These are phyloP conservation scores for Serranochromis macrocephalus DNA, from an alignment of 2,113 vertebrate genomes.

Conservation along the genomic window DNA sequence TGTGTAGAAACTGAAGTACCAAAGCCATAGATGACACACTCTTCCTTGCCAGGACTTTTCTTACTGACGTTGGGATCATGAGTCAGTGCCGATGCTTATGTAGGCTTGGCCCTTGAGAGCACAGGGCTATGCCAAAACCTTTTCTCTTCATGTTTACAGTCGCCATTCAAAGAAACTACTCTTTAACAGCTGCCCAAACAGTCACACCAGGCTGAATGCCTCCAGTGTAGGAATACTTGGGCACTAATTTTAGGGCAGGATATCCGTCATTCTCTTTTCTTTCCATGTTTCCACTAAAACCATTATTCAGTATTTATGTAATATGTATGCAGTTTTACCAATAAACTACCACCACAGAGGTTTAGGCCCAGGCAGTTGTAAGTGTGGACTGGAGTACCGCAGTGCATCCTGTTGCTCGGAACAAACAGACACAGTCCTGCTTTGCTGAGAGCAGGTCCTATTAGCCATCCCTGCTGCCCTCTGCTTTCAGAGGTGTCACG, in stretches of 20 bases:
- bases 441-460: neutral
- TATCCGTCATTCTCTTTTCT: conserved; percentile 55
- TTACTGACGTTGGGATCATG: conserved; percentile 37
- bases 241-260: conserved; percentile 54
- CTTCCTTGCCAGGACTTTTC: conserved; percentile 7
- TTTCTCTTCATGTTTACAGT: conserved; percentile 61
- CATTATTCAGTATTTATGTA: conserved; percentile 32
- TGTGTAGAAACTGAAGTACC: conserved; percentile 2
- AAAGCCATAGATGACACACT: neutral
- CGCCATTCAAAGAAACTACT: conserved; percentile 57
- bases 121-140: conserved; percentile 36
- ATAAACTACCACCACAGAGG: neutral
- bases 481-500: conserved; percentile 53
- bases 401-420: conserved; percentile 11
- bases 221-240: conserved; percentile 60
- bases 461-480: conserved; percentile 41
- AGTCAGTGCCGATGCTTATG: conserved; percentile 40
- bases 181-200: conserved; percentile 68
- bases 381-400: neutral
- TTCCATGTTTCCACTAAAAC: conserved; percentile 47
- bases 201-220: conserved; percentile 58
- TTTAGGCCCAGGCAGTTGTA: neutral
- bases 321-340: conserved; percentile 18
- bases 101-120: conserved; percentile 29
- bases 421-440: conserved; percentile 15